Base-by-base conservation (phyloP, 2,888 invertebrate species). In the Scrobipalpa costella region DNA sequence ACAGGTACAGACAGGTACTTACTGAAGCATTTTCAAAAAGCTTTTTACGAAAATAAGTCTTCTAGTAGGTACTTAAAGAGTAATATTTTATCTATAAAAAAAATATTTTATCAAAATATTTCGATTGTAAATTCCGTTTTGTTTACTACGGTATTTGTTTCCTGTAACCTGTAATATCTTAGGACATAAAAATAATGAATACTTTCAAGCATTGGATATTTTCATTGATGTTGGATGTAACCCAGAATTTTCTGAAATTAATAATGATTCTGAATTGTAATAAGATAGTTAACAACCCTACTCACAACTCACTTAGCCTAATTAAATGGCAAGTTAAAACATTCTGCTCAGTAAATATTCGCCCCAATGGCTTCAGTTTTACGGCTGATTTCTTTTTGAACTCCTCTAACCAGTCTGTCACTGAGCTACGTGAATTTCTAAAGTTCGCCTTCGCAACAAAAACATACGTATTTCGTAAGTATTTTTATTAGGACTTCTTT, bases 321-420 rank as follows among this genome's bases (percentile, higher is more conserved):
- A 59, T 59, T 59, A 59, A 44, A 59, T 6, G 27, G 21, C 8
- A 59, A 59, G 59, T 59, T 59, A n/a, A 58, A 59, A 44, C 59
- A 59, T 44, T 57, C 15, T 44, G 40, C 40, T 44, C 44, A 59
- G 27, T 27, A 36, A 59, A 59, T n/a, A 27, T 59, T 59, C 27
- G n/a, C 44, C 9, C 21, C 8, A 27, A 21, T n/a, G 11, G 44
- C 44, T 27, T 21, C n/a, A 17, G 19, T 27, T 59, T 27, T 33
- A 44, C 44, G 27, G 27, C 19, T 59, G n/a, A 59, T 59, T 59
- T 44, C 44, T 11, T 19, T 40, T 59, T 44, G 59, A 34, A 34
- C 27, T 27, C 8, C n/a, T 33, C 55, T 33, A 15, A 0, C 13
- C 33, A 34, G 15, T 55, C 34, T 15, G 17, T 15, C 15, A 15